Evolutionary conservation across 2,888 invertebrate genomes (phyloP).

Genomic region (Sphecodes monilicornis): DNA sequence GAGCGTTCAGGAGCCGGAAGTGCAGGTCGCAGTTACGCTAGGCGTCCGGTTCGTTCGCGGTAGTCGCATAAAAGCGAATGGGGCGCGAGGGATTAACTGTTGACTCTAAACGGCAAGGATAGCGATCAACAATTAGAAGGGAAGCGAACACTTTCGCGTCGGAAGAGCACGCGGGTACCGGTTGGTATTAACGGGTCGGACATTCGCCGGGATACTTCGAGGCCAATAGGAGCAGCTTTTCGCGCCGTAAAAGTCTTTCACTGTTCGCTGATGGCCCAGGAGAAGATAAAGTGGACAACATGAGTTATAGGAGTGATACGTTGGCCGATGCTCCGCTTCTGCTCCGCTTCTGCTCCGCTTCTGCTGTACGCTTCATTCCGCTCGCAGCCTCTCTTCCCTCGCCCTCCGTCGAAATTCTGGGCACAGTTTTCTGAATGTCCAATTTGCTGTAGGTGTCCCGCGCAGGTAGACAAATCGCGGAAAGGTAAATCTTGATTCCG

Average conservation of each 20-base stretch:
- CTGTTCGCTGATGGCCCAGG: background rate
- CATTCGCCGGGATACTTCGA: background rate
- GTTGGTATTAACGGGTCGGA: slow-evolving; percentile 4
- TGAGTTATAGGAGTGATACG: slow-evolving; percentile 3
- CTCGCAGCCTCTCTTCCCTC: background rate
- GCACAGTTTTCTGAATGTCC: slow-evolving; percentile 11
- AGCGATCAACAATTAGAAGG: slow-evolving; percentile 16
- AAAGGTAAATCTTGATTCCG: slow-evolving; percentile 8
- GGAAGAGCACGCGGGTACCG: background rate
- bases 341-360: background rate
- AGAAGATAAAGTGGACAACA: slow-evolving; percentile 12
- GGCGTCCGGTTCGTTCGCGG: slow-evolving; percentile 1
- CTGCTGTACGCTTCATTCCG: background rate
- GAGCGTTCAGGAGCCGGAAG: background rate
- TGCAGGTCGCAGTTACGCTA: background rate
- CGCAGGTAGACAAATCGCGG: slow-evolving; percentile 14
- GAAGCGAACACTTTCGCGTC: slow-evolving; percentile 11
- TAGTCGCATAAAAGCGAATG: background rate
- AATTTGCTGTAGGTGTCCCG: slow-evolving; percentile 10
- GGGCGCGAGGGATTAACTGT: slow-evolving; percentile 4
- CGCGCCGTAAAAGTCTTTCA: slow-evolving; percentile 20
- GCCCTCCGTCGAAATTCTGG: background rate
- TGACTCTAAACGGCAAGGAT: slow-evolving; percentile 12
- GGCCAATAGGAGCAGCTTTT: slow-evolving; percentile 7
- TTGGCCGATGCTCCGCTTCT: background rate